phyloP scores from a whole-genome alignment of 1,140 invertebrate species.

The Melipona quadrifasciata region DNA sequence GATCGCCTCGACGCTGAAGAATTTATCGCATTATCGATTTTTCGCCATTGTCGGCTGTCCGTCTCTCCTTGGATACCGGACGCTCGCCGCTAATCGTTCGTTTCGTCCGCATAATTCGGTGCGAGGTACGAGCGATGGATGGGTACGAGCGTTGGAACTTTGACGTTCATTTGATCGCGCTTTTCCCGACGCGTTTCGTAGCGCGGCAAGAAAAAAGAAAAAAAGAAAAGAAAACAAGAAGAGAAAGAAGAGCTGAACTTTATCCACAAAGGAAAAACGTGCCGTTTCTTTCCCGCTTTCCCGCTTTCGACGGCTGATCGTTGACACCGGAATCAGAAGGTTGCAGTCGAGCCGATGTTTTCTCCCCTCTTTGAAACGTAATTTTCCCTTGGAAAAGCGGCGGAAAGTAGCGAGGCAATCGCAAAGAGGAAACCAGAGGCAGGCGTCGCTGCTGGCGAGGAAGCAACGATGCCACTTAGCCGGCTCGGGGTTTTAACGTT shows the following conservation, averaged over 20 bases:
- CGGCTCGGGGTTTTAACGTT: constrained; percentile 65
- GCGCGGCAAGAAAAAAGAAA: not conserved
- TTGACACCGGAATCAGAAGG: constrained; percentile 5
- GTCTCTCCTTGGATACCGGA: not conserved
- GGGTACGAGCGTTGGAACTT: not conserved
- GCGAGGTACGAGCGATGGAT: rapidly evolving
- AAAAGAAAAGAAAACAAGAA: not conserved
- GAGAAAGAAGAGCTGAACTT: not conserved
- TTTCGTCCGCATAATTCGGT: not conserved
- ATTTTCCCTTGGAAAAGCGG: constrained; percentile 34
- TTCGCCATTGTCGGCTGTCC: not conserved
- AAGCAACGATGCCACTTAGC: constrained; percentile 66
- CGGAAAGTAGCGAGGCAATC: constrained; percentile 52
- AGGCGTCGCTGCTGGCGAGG: constrained; percentile 44
- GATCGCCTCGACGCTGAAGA: not conserved
- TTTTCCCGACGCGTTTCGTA: not conserved
- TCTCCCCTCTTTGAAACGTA: not conserved
- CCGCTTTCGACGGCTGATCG: constrained; percentile 9
- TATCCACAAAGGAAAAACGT: not conserved
- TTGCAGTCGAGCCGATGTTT: constrained; percentile 40
- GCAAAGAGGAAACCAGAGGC: constrained; percentile 44
- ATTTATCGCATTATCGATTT: constrained; percentile 36
- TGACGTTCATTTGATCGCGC: not conserved
- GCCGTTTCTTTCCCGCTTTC: not conserved
- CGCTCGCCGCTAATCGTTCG: not conserved